These are phyloP conservation scores for Mirza zaza DNA, from an alignment of 2,113 vertebrate genomes.

Conservation along the genomic window DNA sequence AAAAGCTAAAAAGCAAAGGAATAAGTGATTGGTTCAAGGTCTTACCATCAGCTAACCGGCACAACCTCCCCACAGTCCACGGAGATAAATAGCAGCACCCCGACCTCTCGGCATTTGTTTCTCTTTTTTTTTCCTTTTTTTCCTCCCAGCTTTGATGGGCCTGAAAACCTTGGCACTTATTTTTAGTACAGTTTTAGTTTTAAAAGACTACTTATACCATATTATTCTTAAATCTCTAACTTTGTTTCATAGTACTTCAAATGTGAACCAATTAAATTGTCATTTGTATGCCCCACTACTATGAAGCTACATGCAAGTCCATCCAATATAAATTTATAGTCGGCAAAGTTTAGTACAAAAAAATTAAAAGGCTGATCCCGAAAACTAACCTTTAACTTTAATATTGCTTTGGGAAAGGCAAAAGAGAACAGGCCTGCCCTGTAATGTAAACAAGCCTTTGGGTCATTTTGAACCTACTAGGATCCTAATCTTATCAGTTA, in stretches of 20 bases:
- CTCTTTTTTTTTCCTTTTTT: too few species aligned
- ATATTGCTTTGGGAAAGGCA: neutral
- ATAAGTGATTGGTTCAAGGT: neutral
- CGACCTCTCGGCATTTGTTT: neutral
- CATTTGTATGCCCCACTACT: neutral
- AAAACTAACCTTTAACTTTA: neutral
- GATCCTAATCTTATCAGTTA: neutral
- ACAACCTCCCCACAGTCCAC: neutral
- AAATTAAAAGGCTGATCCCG: neutral
- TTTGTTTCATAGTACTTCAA: neutral
- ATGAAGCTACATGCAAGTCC: neutral
- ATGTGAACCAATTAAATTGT: neutral
- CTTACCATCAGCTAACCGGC: neutral
- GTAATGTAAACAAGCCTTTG: neutral
- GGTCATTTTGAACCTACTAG: neutral
- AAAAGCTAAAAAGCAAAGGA: neutral
- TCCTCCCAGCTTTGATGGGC: too few species aligned
- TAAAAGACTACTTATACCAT: neutral
- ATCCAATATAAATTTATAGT: neutral
- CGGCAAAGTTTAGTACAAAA: neutral
- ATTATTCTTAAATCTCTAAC: neutral
- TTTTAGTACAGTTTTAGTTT: neutral
- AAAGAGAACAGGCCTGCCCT: neutral
- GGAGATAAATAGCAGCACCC: neutral
- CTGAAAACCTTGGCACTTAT: neutral